Base-by-base conservation (phyloP, 2,888 invertebrate genomes). In the Hydriomena furcata region DNA sequence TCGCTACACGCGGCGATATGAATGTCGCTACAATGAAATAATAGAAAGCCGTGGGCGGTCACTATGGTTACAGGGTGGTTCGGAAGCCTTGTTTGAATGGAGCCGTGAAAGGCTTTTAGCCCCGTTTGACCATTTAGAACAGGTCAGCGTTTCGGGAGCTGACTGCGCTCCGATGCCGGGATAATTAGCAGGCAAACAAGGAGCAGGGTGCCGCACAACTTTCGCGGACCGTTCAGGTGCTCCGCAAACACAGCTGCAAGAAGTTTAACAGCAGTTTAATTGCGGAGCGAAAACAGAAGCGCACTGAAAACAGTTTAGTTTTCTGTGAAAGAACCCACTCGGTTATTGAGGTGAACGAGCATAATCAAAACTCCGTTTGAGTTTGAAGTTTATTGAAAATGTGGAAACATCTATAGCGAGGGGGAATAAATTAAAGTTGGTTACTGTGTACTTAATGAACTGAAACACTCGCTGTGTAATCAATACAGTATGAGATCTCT, bases 191-290 rank as follows among this genome's bases (percentile, higher is more conserved):
- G 81, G 85, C 88, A 89, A 89, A 90, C 89, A 89, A 82, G 84
- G 76, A 77, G 66, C 74, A 60, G 71, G 68, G 73, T 64, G 73
- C 76, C 73, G 84, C 71, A 76, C 76, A 88, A 89, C 82, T 89
- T 88, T 82, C 71, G 74, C 80, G 69, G 81, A 73, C 82, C 82
- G 72, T 80, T 84, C 87, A 88, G 89, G 89, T 88, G 83, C 84
- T 85, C 79, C 68, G 81, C 86, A 88, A 89, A 89, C 82, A 88
- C 75, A 70, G 78, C 82, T 82, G 86, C 87, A 87, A 86, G 87
- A 88, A 90, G 76, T 90, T 90, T 87, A 87, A 86, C 89, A 87
- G 84, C 84, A 85, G 87, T 89, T 89, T 88, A 87, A 90, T 89
- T 88, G 86, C 85, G 78, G 76, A 76, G 78, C 79, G 82, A 87